Evolutionary conservation across 2,113 vertebrate genomes (phyloP).

Genomic region (Mus musculus): DNA sequence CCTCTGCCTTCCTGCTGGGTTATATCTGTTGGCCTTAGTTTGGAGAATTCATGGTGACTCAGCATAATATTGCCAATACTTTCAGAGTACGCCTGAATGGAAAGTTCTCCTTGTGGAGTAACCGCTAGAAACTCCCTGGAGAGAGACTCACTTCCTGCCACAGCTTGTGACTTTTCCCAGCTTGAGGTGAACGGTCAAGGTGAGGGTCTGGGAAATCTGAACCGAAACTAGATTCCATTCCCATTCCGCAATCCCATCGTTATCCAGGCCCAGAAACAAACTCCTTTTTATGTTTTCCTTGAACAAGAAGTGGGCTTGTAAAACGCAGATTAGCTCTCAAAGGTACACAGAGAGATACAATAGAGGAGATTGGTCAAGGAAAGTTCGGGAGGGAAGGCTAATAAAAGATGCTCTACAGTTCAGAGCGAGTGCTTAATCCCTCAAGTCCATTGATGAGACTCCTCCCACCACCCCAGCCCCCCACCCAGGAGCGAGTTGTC

Average conservation of each 20-base stretch:
- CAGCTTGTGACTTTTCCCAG: not conserved
- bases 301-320: slow-evolving; percentile 65
- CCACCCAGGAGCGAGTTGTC: not conserved
- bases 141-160: not conserved
- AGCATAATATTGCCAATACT: not conserved
- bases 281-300: slow-evolving; percentile 27
- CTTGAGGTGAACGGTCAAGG: not conserved
- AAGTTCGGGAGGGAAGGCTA: not conserved
- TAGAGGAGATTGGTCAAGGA: slow-evolving; percentile 18
- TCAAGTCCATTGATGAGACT: not conserved
- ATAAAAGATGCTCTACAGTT: slow-evolving; percentile 43
- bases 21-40: not conserved
- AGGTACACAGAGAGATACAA: slow-evolving; percentile 61
- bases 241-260: slow-evolving; percentile 27
- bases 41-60: not conserved
- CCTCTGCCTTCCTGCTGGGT: not conserved
- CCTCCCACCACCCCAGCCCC: not conserved
- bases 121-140: not conserved
- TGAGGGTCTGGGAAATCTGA: slow-evolving; percentile 12
- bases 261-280: slow-evolving; percentile 29
- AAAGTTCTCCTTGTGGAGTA: not conserved
- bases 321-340: slow-evolving; percentile 59
- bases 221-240: slow-evolving; percentile 12
- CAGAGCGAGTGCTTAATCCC: slow-evolving; percentile 35
- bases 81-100: not conserved